Evolutionary conservation across 2,797 vertebrate species (phyloP).

Genomic region (Diplodus puntazzo): DNA sequence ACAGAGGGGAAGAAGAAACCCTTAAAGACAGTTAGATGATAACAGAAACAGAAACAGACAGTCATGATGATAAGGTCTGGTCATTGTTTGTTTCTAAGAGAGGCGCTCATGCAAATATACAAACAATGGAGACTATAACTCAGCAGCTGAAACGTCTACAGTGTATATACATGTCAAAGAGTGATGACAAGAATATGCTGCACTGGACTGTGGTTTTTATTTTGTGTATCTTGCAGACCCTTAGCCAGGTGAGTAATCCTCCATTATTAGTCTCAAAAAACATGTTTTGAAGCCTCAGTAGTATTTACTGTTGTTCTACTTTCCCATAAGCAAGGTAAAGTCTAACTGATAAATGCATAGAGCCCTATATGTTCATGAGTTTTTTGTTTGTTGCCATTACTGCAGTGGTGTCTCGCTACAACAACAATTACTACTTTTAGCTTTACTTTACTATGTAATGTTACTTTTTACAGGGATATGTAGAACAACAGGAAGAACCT

Average conservation of each 20-base stretch:
- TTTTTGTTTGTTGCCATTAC: no score
- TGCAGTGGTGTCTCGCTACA: no score
- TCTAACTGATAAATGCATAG: conserved; percentile 1
- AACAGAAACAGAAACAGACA: conserved; percentile 11
- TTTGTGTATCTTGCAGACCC: not conserved
- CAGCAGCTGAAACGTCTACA: conserved; percentile 19
- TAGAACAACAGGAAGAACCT: no score
- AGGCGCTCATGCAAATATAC: conserved; percentile 75
- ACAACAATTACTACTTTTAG: no score
- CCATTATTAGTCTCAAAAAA: not conserved
- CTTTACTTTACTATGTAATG: no score
- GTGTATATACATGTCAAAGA: not conserved
- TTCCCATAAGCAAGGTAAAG: conserved; percentile 3
- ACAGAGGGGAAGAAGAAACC: conserved; percentile 32
- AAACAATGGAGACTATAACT: conserved; percentile 71
- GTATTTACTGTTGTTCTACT: conserved; percentile 8
- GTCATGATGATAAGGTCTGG: conserved; percentile 25
- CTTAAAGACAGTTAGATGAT: conserved; percentile 16
- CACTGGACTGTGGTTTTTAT: not conserved
- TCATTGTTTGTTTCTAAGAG: conserved; percentile 70
- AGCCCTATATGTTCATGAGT: not conserved
- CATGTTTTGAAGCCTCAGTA: conserved; percentile 1
- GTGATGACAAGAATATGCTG: not conserved
- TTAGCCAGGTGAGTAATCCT: not conserved
- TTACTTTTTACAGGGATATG: no score